These are phyloP conservation scores for Trichogramma evanescens DNA, from an alignment of 2,888 invertebrate genomes.

Conservation along the genomic window DNA sequence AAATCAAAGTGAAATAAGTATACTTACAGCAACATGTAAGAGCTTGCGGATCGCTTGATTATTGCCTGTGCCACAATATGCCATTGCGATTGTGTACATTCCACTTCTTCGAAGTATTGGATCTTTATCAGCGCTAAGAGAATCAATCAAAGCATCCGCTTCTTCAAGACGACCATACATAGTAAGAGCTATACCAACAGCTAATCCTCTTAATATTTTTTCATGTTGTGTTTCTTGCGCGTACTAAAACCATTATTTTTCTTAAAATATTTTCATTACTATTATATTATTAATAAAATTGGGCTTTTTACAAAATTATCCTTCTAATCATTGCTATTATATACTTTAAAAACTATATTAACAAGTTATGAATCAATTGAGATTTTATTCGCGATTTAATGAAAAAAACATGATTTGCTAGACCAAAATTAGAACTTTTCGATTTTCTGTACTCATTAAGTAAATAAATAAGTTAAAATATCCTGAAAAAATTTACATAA, in stretches of 20 bases:
- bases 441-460: too few species aligned
- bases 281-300: background rate
- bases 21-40: conserved; percentile 84
- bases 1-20: background rate
- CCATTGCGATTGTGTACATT: conserved; percentile 97
- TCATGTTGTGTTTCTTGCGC: conserved; percentile 97
- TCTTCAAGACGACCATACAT: conserved; percentile 97
- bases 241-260: conserved; percentile 51
- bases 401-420: too few species aligned
- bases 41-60: conserved; percentile 92
- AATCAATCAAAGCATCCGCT: conserved; percentile 87
- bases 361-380: too few species aligned
- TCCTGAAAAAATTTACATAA: too few species aligned
- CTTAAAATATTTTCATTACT: background rate
- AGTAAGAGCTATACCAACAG: conserved; percentile 91
- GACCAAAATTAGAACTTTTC: too few species aligned
- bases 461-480: too few species aligned
- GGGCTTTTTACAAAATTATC: background rate
- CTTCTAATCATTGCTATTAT: background rate
- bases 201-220: conserved; percentile 93
- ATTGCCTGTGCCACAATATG: conserved; percentile 96
- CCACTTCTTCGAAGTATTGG: conserved; percentile 91
- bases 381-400: too few species aligned
- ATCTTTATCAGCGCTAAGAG: conserved; percentile 86
- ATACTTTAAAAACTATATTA: background rate